phyloP scores from a whole-genome alignment of 2,797 vertebrate genomes.

The Falco novaeseelandiae region DNA sequence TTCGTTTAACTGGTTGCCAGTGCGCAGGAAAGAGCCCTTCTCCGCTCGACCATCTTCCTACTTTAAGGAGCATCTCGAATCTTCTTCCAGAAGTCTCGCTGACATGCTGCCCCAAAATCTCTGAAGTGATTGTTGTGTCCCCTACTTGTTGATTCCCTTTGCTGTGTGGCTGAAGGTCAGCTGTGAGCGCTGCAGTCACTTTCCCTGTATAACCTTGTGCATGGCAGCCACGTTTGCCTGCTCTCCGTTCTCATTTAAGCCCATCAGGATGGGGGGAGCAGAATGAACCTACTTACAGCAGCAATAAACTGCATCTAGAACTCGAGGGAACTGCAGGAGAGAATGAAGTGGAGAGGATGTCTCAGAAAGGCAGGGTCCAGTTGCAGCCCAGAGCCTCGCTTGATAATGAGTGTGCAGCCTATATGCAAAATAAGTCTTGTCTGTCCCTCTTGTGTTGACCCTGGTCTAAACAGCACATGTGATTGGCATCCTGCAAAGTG shows the following conservation, averaged over 20 bases:
- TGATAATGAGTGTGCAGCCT: conserved; percentile 64
- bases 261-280: neutral
- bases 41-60: conserved; percentile 2
- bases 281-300: conserved; percentile 24
- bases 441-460: conserved; percentile 57
- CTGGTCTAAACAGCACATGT: conserved; percentile 66
- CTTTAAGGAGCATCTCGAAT: conserved; percentile 18
- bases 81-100: conserved; percentile 11
- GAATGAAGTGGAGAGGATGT: conserved; percentile 5
- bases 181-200: neutral
- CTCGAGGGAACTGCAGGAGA: conserved; percentile 16
- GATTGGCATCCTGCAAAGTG: conserved; percentile 71
- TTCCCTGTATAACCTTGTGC: neutral
- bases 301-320: conserved; percentile 40
- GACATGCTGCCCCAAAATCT: neutral
- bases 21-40: neutral
- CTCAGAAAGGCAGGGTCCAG: conserved; percentile 43
- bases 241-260: neutral
- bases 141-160: neutral
- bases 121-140: neutral
- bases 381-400: conserved; percentile 60
- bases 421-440: conserved; percentile 64
- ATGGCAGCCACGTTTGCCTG: neutral
- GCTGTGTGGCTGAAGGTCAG: neutral
- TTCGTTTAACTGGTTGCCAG: conserved; percentile 42